phyloP scores from a whole-genome alignment of 2,113 vertebrate species.

The Platanista minor region DNA sequence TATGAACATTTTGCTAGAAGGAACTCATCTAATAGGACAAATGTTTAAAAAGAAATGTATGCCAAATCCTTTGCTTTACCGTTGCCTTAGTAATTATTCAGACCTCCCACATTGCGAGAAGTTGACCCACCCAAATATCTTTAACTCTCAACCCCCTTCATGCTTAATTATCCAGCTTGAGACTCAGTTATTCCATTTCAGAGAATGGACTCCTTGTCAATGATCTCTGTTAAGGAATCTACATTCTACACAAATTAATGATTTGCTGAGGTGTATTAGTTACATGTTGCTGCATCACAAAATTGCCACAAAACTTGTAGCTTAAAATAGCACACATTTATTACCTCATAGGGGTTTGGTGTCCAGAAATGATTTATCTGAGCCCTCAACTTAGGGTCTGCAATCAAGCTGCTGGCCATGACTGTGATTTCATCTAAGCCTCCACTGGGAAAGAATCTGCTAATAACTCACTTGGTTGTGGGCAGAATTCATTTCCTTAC shows the following conservation, averaged over 20 bases:
- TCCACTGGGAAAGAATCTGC: neutral
- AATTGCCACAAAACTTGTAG: neutral
- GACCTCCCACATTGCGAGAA: neutral
- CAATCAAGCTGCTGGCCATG: neutral
- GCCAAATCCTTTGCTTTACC: neutral
- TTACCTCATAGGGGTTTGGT: neutral
- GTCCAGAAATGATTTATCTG: neutral
- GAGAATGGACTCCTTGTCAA: neutral
- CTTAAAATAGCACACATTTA: neutral
- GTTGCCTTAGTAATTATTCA: neutral
- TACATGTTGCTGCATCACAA: neutral
- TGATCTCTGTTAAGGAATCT: neutral
- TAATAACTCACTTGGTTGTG: neutral
- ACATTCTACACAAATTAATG: neutral
- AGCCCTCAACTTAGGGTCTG: accelerated
- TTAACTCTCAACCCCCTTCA: neutral
- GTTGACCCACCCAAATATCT: neutral
- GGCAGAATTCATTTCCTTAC: neutral
- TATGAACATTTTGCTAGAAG: neutral
- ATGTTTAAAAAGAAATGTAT: neutral
- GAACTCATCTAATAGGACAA: neutral
- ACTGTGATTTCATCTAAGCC: accelerated
- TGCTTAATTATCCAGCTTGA: neutral
- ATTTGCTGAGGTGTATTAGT: neutral
- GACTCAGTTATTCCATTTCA: neutral